Evolutionary conservation across 2,888 invertebrate genomes (phyloP).

Genomic region (Dromius quadrimaculatus): DNA sequence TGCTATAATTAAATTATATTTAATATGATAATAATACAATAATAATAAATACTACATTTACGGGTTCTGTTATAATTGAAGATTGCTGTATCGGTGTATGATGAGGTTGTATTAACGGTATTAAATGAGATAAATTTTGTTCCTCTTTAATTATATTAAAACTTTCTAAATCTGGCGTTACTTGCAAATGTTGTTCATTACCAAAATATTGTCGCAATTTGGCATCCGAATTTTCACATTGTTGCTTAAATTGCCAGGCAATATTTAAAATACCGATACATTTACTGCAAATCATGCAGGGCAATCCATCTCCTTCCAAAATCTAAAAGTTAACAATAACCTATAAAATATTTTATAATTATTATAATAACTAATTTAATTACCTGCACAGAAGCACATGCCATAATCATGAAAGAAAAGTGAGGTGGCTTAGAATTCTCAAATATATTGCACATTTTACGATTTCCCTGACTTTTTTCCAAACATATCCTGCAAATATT

Average conservation of each 20-base stretch:
- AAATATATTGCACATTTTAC: constrained; percentile 60
- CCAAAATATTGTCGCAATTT: constrained; percentile 59
- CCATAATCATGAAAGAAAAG: constrained; percentile 60
- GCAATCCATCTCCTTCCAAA: constrained; percentile 59
- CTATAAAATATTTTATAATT: constrained; percentile 1
- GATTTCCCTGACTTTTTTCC: constrained; percentile 57
- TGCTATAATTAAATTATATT: constrained; percentile 15
- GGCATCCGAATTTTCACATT: constrained; percentile 60
- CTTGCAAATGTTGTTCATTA: constrained; percentile 56
- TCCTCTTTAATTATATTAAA: constrained; percentile 56
- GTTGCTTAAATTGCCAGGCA: constrained; percentile 61
- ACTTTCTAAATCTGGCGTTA: constrained; percentile 55
- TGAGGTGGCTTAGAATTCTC: constrained; percentile 56
- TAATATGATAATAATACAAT: not conserved
- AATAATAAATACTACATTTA: no score
- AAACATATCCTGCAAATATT: constrained; percentile 59
- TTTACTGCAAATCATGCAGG: constrained; percentile 59
- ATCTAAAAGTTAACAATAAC: constrained; percentile 55
- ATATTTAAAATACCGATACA: constrained; percentile 59
- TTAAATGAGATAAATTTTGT: constrained; percentile 51
- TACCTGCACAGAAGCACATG: constrained; percentile 61
- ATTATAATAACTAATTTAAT: constrained; percentile 13
- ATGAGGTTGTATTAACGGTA: constrained; percentile 40
- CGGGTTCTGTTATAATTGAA: not conserved
- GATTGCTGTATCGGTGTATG: constrained; percentile 23